Conservation (phyloP, 1,140 invertebrate species). For the Aleiodes sp. region DNA sequence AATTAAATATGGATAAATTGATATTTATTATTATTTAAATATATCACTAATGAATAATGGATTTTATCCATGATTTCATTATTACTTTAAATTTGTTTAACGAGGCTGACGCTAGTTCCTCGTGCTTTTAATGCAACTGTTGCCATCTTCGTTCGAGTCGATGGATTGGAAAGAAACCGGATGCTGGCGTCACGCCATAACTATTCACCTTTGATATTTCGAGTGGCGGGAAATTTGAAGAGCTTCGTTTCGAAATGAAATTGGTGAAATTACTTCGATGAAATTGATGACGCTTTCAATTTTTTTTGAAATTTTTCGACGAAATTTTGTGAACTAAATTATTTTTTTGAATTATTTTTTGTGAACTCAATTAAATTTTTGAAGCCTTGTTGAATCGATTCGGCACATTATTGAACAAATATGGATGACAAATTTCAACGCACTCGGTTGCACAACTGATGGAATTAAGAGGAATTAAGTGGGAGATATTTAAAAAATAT, state of each 20-base stretch:
- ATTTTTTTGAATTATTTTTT: too few species aligned
- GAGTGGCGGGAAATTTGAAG: constrained; percentile 12
- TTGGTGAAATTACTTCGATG: background rate
- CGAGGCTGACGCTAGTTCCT: background rate
- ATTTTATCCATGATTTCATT: background rate
- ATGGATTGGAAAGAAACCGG: constrained; percentile 16
- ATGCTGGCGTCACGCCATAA: background rate
- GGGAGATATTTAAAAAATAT: too few species aligned
- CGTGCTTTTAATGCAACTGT: constrained; percentile 19
- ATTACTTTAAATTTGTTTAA: background rate
- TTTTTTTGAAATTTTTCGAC: too few species aligned
- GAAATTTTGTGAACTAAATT: too few species aligned
- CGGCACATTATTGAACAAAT: constrained; percentile 5
- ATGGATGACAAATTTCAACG: constrained; percentile 21
- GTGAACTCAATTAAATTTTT: too few species aligned
- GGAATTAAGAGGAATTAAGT: background rate
- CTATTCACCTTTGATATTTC: background rate
- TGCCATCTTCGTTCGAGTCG: background rate
- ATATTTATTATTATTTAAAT: too few species aligned
- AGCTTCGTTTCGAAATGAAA: background rate
- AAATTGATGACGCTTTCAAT: too few species aligned
- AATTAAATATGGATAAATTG: too few species aligned
- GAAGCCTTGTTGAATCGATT: constrained; percentile 2
- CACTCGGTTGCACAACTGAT: constrained; percentile 17
- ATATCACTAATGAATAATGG: background rate